Base-by-base conservation (phyloP, 2,888 invertebrate genomes). In the Acleris holmiana region DNA sequence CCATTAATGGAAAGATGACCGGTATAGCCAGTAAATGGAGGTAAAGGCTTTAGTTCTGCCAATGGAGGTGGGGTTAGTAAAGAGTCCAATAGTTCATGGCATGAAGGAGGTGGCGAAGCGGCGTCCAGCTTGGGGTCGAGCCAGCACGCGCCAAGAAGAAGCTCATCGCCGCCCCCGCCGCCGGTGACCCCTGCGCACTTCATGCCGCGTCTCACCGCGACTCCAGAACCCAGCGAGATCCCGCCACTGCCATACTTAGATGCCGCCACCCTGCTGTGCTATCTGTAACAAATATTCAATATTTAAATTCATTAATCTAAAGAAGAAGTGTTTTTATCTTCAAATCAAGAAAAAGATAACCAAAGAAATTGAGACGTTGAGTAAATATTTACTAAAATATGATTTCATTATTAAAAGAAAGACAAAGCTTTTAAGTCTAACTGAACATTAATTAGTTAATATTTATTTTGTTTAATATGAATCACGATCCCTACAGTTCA, bases 1-100 rank as follows among this genome's bases (percentile, higher is more conserved):
- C 97, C 97, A 87, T 97, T 97, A 84, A 97, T 97, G 73, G 96
- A 96, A 67, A 97, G 90, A 77, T 97, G 96, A 1, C 96, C 96
- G 18, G 97, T 97, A 87, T 97, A 97, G 29, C 96, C 96, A 50
- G 97, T 96, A 85, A 97, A 97, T 5, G 98, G 97, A 4, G 97
- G 97, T 73, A 98, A 91, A 10, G 91, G 91, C 81, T 97, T 98
- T 69, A 97, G 93, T 79, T 98, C 98, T 41, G 97, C 96, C 68
- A 97, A 93, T 56, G 94, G 95, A 51, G 94, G 93, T 47, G 94
- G 94, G 48, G 93, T 93, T 48, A 94, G 94, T 29, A 94, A 91
- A 19, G 94, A 95, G 85, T 97, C 96, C 78, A 97, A 94, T 25
- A 95, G 95, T 79, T 97, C 96, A 83, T 86, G 93, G 86, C 85